Evolutionary conservation across 2,888 invertebrate genomes (phyloP).

Genomic region (Boloria euphrosyne): DNA sequence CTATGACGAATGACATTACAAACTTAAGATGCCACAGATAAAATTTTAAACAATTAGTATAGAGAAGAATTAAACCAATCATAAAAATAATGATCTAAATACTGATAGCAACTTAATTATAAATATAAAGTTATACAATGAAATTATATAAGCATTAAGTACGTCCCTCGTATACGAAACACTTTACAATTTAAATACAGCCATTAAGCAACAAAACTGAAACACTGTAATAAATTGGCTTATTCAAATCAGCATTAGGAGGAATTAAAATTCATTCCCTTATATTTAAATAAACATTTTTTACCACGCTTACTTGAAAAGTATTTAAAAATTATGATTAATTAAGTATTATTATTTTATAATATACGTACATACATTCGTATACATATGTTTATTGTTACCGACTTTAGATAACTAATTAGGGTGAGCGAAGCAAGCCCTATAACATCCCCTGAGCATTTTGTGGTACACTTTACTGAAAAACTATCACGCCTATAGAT

Average conservation of each 20-base stretch:
- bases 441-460: too few species aligned
- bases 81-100: not conserved
- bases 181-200: conserved; percentile 29
- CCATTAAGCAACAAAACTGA: conserved; percentile 15
- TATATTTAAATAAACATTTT: conserved; percentile 1
- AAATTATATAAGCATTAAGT: conserved; percentile 4
- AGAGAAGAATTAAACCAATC: not conserved
- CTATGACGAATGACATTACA: too few species aligned
- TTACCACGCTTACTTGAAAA: not conserved
- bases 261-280: conserved; percentile 3
- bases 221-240: conserved; percentile 20
- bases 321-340: not conserved
- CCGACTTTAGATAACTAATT: too few species aligned
- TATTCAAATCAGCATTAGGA: conserved; percentile 12
- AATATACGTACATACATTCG: too few species aligned
- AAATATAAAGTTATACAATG: conserved; percentile 19
- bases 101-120: conserved; percentile 8
- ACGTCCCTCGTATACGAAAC: conserved; percentile 12
- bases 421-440: too few species aligned
- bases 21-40: too few species aligned
- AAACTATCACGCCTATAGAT: too few species aligned
- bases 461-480: too few species aligned
- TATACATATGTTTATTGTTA: too few species aligned
- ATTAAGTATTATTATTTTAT: too few species aligned
- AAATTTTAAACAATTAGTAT: too few species aligned